Evolutionary conservation across 2,113 vertebrate species (phyloP), one percentile per base, ranked within the genome.

Genomic region (Glaucomys volans): DNA sequence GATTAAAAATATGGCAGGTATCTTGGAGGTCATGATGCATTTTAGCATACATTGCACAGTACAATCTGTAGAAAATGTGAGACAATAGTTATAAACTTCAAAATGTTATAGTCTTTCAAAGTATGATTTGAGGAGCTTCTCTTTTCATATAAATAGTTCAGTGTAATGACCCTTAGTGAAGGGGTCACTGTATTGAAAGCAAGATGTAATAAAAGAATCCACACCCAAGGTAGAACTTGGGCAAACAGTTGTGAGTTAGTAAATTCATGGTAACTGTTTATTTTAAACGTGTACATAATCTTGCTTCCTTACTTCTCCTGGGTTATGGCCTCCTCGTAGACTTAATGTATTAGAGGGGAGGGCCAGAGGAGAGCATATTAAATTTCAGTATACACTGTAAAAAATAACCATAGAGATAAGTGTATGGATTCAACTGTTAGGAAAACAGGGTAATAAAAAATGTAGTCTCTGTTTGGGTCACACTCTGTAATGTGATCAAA

Each of bases 191-290:
- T 86, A n/a, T 9, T 57, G 62, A 94, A 97, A 94, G 50, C 18
- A 40, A 91, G 69, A 83, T 42, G 93, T 92, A 83, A 87, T 24
- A 17, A 92, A 35, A 75, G 72, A 77, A 47, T 67, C 26, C 66
- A n/a, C 79, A n/a, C 64, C 42, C 72, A 69, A 79, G 90, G n/a
- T n/a, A 96, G 91, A 95, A 50, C 35, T 44, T 52, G 83, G 81
- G 66, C 77, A 85, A 87, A 83, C 14, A 87, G 37, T 88, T 89
- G 50, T 87, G n/a, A 28, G 57, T 76, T 30, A 75, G 66, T 40
- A 67, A 95, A 66, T 72, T 80, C 32, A 9, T 93, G n/a, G 93
- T 95, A 93, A 64, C 93, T 96, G 2, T 97, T 95, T 95, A 91
- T 87, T 94, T 88, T 95, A 92, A 83, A 85, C 62, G 42, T 59